Evolutionary conservation across 2,888 invertebrate species (phyloP), one percentile per base, ranked within the genome.

Genomic region (Hipparchia sbordonii): DNA sequence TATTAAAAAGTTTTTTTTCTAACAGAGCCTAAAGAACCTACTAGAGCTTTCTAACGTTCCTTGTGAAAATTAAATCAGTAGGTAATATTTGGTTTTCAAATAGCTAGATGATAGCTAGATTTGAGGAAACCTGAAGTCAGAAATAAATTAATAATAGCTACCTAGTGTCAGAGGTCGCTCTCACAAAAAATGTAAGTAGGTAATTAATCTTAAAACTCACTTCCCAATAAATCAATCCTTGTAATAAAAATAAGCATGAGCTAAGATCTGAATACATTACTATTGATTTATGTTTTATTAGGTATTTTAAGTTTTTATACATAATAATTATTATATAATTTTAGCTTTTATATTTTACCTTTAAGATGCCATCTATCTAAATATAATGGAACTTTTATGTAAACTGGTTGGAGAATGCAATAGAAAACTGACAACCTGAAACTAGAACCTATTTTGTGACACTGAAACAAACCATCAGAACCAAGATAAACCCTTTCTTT

Each of bases 351-450:
- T n/a, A n/a, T n/a, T n/a, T n/a, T 8, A 33, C 39, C 6, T 61
- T 6, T 33, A 10, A 52, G 52, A 10, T 51, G 65, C 65, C 65
- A 65, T 65, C 65, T 65, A 23, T 51, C 6, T 2, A 52, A 33
- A 65, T 33, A 65, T 5, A 12, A 6, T 12, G 33, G 33, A 65
- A 65, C 65, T 23, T 6, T 5, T 51, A 65, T 33, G 65, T 52
- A 65, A 65, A 65, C 8, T 51, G 63, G 13, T 52, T 12, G 33
- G n/a, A 12, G 12, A 52, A 6, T 12, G 63, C 9, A 12, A 6
- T 46, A 6, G 13, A 6, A 1, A 52, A 10, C 12, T 23, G 9
- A 6, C 2, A 52, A 10, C 12, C 13, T 51, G 51, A 52, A 65
- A 65, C 51, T 5, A 2, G 51, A 51, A 51, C 33, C 52, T 10